A percentile compares a stretch with the other conserved stretches of the same genome.
Evolutionary conservation across 1,140 invertebrate genomes (phyloP).

Genomic region (Cepaea nemoralis): DNA sequence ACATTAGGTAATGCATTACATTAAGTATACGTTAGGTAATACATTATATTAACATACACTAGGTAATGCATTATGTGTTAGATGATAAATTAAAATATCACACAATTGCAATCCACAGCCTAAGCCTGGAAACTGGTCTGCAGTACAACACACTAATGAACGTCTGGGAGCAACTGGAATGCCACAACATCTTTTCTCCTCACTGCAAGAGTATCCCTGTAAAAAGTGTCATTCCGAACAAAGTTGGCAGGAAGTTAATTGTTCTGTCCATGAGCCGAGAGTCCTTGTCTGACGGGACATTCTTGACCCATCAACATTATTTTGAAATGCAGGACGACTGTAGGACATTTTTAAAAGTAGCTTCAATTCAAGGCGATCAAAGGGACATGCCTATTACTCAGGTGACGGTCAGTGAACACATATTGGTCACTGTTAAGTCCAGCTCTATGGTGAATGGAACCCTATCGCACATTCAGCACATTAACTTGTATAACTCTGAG

Average conservation of each 20-base stretch:
- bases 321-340: background rate
- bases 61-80: no score
- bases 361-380: background rate
- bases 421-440: conserved; percentile 27
- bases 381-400: conserved; percentile 29
- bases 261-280: conserved; percentile 35
- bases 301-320: conserved; percentile 20
- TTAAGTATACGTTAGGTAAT: no score
- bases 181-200: background rate
- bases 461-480: conserved; percentile 19
- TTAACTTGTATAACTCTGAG: conserved; percentile 17
- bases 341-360: background rate
- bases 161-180: background rate
- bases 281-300: background rate
- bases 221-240: conserved; percentile 33
- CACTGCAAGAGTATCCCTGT: conserved; percentile 20
- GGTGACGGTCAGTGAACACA: conserved; percentile 29
- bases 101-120: background rate
- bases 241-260: conserved; percentile 15
- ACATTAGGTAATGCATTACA: no score
- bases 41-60: no score
- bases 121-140: background rate
- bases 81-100: no score
- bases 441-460: conserved; percentile 30
- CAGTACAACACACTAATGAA: background rate